phyloP scores from a whole-genome alignment of 64 coral and sea anemone species.

The Acropora yongei region DNA sequence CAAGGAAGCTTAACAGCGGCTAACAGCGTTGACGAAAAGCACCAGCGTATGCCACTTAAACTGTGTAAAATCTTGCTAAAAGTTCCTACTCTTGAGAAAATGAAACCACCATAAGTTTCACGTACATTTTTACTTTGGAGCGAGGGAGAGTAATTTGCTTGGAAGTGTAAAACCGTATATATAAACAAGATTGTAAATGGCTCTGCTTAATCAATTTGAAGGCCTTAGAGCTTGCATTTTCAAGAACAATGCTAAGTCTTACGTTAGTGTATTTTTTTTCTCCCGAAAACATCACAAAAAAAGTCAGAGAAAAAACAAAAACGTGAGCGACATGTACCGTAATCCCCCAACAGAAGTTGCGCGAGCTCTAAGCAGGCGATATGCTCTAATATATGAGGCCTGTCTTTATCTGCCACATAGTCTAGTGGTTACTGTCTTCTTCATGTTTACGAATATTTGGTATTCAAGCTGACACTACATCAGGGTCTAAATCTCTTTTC shows the following conservation, averaged over 20 bases:
- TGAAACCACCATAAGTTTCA: too few relatives aligned
- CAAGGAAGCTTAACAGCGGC: neutral
- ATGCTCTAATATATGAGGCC: neutral
- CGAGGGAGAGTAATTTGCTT: constrained; percentile 17
- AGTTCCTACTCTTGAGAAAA: neutral
- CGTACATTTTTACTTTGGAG: constrained; percentile 17
- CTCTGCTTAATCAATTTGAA: constrained; percentile 24
- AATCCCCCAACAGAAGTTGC: too few relatives aligned
- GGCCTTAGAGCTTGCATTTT: constrained; percentile 20
- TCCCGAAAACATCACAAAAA: constrained; percentile 32
- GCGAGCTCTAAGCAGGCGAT: too few relatives aligned
- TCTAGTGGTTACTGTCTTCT: too few relatives aligned
- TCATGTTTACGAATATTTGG: too few relatives aligned
- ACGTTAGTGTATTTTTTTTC: too few relatives aligned
- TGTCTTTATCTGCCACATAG: too few relatives aligned
- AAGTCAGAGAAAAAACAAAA: neutral
- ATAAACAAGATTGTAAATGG: constrained; percentile 28
- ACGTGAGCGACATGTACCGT: too few relatives aligned
- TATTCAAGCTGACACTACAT: too few relatives aligned
- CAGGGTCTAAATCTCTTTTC: too few relatives aligned
- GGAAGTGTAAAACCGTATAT: neutral
- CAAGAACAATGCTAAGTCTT: constrained; percentile 7
- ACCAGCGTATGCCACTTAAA: neutral
- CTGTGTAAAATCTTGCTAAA: neutral
- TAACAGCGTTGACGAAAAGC: constrained; percentile 5